A percentile compares a stretch with the other conserved stretches of the same genome.
phyloP scores from a whole-genome alignment of 2,888 invertebrate genomes.

The Spialia ferax region DNA sequence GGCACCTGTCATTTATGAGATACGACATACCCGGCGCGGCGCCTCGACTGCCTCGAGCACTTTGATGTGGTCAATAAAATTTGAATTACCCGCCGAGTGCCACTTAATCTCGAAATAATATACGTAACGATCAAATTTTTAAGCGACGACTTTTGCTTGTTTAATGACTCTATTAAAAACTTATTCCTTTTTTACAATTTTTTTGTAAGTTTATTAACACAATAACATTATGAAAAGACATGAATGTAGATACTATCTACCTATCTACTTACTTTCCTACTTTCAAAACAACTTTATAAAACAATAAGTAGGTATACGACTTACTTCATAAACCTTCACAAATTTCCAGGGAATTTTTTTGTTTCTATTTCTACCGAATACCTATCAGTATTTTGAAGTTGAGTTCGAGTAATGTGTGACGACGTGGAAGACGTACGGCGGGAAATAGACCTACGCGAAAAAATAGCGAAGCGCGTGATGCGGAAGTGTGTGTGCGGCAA shows the following conservation, averaged over 20 bases:
- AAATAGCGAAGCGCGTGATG: constrained; percentile 22
- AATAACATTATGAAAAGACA: neutral
- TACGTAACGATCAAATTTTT: constrained; percentile 9
- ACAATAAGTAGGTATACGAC: too few species aligned
- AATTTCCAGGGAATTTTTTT: neutral
- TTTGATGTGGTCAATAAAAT: constrained; percentile 16
- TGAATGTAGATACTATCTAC: too few species aligned
- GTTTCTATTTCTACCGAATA: constrained; percentile 8
- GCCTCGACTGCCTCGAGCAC: neutral
- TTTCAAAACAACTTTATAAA: too few species aligned
- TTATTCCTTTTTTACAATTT: neutral
- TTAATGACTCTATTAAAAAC: neutral
- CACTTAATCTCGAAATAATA: constrained; percentile 3
- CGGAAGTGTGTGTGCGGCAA: constrained; percentile 7
- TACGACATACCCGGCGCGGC: neutral
- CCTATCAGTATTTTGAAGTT: constrained; percentile 1
- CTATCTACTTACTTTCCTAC: too few species aligned
- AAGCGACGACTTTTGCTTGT: neutral
- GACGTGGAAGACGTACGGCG: constrained; percentile 12
- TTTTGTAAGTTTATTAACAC: neutral
- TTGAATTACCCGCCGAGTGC: neutral
- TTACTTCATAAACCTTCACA: constrained; percentile 1
- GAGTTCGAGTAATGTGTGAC: constrained; percentile 7
- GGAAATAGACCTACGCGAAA: constrained; percentile 27
- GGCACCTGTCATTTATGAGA: constrained; percentile 6